phyloP scores from a whole-genome alignment of 2,113 vertebrate genomes.

The Heterochromis multidens region DNA sequence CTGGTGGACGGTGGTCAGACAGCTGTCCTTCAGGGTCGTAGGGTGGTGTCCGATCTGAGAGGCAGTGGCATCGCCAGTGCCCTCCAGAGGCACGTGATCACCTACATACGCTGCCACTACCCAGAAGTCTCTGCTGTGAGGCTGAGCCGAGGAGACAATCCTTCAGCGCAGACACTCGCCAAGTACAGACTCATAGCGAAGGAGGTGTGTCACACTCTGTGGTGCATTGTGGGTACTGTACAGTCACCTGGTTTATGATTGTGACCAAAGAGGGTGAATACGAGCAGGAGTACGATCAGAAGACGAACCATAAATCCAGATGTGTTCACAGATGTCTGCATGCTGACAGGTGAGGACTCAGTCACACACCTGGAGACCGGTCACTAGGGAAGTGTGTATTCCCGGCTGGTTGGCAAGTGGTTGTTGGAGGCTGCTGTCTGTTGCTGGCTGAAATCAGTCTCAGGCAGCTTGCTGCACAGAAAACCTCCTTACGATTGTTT shows the following conservation, averaged over 20 bases:
- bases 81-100: background rate
- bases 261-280: background rate
- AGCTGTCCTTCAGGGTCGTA: background rate
- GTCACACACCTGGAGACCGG: no score
- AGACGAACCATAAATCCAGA: no score
- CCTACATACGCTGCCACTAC: background rate
- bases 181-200: background rate
- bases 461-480: no score
- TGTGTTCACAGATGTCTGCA: no score
- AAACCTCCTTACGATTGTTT: no score
- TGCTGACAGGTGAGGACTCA: no score
- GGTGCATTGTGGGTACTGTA: no score
- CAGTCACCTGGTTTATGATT: background rate
- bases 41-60: constrained; percentile 1
- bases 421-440: no score
- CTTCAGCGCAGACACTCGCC: background rate
- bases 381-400: no score
- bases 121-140: background rate
- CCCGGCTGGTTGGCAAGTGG: no score
- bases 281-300: no score
- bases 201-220: background rate
- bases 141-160: background rate
- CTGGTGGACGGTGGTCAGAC: constrained; percentile 1
- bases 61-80: background rate
- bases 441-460: no score